phyloP scores from a whole-genome alignment of 2,797 vertebrate species.

The Emydoidea blandingii region DNA sequence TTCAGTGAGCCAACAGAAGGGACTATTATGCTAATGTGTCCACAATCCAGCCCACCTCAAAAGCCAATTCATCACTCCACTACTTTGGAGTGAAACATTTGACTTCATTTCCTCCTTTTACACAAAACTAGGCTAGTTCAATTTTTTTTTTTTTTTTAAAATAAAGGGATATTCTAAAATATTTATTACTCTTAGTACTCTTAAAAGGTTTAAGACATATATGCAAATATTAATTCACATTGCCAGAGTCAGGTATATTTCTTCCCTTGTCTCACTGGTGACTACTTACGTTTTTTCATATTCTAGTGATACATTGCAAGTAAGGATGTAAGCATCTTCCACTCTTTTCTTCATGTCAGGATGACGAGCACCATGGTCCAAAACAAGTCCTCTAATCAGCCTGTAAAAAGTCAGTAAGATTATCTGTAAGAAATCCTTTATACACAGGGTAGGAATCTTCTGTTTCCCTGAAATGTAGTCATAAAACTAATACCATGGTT shows the following conservation, averaged over 20 bases:
- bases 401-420: constrained; percentile 71
- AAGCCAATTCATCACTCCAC: neutral
- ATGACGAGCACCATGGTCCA: constrained; percentile 97
- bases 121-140: fast-evolving
- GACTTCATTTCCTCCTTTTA: neutral
- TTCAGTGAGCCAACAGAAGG: neutral
- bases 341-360: constrained; percentile 99
- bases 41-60: neutral
- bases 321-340: constrained; percentile 93
- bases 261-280: neutral
- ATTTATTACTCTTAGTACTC: neutral
- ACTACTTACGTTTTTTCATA: constrained; percentile 94
- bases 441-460: fast-evolving
- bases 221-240: neutral
- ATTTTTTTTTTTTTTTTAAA: neutral
- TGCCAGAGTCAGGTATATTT: neutral
- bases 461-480: fast-evolving
- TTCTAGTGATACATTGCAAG: constrained; percentile 95
- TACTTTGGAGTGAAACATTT: neutral
- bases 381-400: constrained; percentile 93
- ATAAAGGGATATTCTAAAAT: neutral
- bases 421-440: neutral
- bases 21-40: neutral
- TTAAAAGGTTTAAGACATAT: neutral
- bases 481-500: fast-evolving